Percentiles rank a stretch among this genome's conserved stretches.
Conservation (phyloP, 2,797 vertebrate species). For the Rhadinocentrus ornatus region DNA sequence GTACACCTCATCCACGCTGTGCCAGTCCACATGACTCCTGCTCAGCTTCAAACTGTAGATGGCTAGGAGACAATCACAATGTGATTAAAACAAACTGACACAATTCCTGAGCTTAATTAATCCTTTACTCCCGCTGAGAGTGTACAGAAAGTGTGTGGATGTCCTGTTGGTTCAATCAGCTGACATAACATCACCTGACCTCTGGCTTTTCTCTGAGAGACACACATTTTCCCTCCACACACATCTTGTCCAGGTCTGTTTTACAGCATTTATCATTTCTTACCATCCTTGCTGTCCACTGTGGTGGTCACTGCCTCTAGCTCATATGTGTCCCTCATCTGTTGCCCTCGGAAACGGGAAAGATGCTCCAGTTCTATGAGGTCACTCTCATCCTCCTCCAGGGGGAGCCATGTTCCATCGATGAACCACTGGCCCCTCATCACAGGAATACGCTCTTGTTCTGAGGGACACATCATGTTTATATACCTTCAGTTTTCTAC, state of each 20-base stretch:
- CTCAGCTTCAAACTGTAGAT: conserved; percentile 90
- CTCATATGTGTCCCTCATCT: conserved; percentile 90
- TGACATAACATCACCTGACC: not conserved
- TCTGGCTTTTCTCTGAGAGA: not conserved
- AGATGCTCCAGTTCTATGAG: conserved; percentile 93
- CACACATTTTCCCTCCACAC: not conserved
- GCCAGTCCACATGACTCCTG: conserved; percentile 93
- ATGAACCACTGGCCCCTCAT: conserved; percentile 98
- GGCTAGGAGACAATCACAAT: conserved; percentile 74
- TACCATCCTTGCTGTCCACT: conserved; percentile 91
- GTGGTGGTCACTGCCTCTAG: conserved; percentile 86
- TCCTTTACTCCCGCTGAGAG: no score
- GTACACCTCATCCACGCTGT: conserved; percentile 92
- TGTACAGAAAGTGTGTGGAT: no score
- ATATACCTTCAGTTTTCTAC: not conserved
- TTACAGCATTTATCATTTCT: conserved; percentile 14
- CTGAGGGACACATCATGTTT: conserved; percentile 68
- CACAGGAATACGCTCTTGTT: conserved; percentile 92
- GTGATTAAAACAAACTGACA: conserved; percentile 26
- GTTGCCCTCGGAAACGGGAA: conserved; percentile 88
- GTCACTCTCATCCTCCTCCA: conserved; percentile 95
- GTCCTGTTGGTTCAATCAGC: not conserved
- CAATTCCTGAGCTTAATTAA: no score
- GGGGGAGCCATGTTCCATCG: conserved; percentile 93
- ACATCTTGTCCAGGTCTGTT: no score